Percentiles rank a stretch among this genome's conserved stretches.
Conservation (phyloP, 2,113 vertebrate genomes). For the Hippocampus guttulatus region DNA sequence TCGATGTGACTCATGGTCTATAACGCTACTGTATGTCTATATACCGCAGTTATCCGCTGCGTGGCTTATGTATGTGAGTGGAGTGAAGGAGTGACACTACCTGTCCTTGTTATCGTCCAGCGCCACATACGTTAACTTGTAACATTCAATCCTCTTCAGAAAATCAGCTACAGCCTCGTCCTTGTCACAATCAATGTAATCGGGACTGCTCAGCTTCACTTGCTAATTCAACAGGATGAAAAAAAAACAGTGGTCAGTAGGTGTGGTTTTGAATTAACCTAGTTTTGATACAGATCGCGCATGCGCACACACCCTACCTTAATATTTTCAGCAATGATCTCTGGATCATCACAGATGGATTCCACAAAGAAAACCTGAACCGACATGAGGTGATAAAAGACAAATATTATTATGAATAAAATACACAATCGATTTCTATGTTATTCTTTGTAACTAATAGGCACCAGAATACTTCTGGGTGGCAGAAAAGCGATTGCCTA, state of each 20-base stretch:
- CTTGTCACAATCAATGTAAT: constrained; percentile 79
- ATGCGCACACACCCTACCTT: constrained; percentile 64
- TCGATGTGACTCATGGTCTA: neutral
- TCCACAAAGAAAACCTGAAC: constrained; percentile 85
- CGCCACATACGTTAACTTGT: constrained; percentile 80
- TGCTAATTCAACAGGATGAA: constrained; percentile 63
- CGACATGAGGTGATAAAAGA: neutral
- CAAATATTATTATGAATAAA: neutral
- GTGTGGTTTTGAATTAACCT: neutral
- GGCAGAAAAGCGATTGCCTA: neutral
- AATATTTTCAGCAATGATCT: constrained; percentile 83
- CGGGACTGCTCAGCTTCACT: constrained; percentile 88
- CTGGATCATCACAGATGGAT: constrained; percentile 83
- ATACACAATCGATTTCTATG: neutral
- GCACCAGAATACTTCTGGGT: neutral
- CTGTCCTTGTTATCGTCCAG: constrained; percentile 83
- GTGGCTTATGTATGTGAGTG: neutral
- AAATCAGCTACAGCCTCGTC: constrained; percentile 85
- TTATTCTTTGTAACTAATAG: neutral
- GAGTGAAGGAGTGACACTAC: constrained; percentile 44
- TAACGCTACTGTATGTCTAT: neutral
- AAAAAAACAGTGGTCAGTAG: too few relatives aligned
- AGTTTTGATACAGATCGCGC: neutral
- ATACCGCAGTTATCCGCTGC: neutral
- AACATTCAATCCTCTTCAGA: constrained; percentile 86